Percentiles rank a stretch among this genome's conserved stretches.
These are phyloP conservation scores for Graptemys geographica DNA, from an alignment of 2,797 vertebrate species.

Conservation along the genomic window DNA sequence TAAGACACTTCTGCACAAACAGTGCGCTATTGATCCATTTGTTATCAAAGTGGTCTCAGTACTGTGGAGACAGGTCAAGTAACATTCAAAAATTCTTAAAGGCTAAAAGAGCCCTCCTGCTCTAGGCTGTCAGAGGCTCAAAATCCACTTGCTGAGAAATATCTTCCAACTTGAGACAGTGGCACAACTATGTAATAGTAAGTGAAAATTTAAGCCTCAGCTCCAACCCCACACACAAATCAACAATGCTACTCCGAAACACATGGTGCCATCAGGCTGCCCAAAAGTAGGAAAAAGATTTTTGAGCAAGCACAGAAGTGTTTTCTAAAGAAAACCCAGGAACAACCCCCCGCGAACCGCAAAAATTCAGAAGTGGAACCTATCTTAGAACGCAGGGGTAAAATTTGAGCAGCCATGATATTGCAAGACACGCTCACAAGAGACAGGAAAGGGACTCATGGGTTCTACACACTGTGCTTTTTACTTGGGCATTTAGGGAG, in stretches of 20 bases:
- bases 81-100: constrained; percentile 68
- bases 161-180: constrained; percentile 8
- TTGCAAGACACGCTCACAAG: background rate
- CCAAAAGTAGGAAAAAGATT: accelerated
- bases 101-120: constrained; percentile 61
- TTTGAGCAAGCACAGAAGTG: background rate
- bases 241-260: background rate
- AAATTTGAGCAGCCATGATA: background rate
- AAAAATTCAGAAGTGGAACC: background rate
- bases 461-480: background rate
- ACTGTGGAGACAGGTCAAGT: constrained; percentile 69
- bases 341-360: background rate
- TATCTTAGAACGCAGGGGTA: background rate
- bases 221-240: background rate
- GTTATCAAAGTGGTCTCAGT: constrained; percentile 84
- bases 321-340: background rate
- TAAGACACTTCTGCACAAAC: constrained; percentile 93
- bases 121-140: constrained; percentile 5
- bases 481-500: background rate
- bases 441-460: accelerated
- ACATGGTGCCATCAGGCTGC: background rate
- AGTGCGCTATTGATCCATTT: constrained; percentile 89
- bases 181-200: background rate
- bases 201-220: background rate
- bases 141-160: background rate